Evolutionary conservation across 2,888 invertebrate species (phyloP).

Genomic region (Eupithecia exiguata): DNA sequence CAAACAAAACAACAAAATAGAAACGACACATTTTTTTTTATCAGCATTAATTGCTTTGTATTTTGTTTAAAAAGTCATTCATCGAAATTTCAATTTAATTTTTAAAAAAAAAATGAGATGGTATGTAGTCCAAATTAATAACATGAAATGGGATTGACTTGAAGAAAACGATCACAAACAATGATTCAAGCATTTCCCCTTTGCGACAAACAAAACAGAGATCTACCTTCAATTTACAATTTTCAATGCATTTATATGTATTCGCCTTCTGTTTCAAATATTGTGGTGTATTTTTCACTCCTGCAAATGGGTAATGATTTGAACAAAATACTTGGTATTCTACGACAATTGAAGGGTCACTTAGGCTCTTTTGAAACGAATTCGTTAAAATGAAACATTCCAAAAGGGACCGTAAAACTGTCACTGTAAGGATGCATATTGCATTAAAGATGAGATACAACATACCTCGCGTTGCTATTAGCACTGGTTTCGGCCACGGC

Average conservation of each 20-base stretch:
- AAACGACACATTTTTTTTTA: neutral
- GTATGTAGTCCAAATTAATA: neutral
- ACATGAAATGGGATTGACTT: neutral
- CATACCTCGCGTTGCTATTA: conserved; percentile 87
- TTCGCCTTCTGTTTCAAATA: conserved; percentile 70
- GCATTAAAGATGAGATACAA: neutral
- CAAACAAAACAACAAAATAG: neutral
- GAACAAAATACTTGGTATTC: neutral
- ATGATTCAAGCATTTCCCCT: conserved; percentile 54
- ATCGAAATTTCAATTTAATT: too few relatives aligned
- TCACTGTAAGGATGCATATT: neutral
- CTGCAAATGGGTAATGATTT: conserved; percentile 62
- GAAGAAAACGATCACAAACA: conserved; percentile 41
- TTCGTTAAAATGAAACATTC: neutral
- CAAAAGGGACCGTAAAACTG: neutral
- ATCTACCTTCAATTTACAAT: conserved; percentile 38
- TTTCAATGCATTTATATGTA: conserved; percentile 49
- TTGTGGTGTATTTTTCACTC: conserved; percentile 66
- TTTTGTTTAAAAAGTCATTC: neutral
- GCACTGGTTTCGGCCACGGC: conserved; percentile 87
- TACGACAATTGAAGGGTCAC: neutral
- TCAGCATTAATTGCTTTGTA: neutral
- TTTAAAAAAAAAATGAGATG: too few relatives aligned
- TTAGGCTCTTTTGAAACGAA: neutral
- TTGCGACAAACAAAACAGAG: conserved; percentile 46